phyloP scores from a whole-genome alignment of 2,888 invertebrate species.

The Agrenia bidenticulata region DNA sequence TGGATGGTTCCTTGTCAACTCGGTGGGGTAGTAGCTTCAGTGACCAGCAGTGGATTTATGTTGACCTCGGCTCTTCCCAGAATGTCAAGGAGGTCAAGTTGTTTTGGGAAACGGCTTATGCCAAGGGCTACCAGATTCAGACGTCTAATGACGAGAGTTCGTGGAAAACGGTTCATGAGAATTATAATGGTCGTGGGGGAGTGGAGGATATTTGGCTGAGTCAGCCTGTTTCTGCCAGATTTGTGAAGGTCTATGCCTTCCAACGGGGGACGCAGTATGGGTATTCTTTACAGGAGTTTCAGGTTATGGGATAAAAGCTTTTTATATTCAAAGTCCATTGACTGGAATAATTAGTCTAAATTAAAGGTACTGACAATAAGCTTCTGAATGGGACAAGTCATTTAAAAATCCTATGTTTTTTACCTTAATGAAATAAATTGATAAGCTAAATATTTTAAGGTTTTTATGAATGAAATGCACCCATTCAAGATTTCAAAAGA shows the following conservation, averaged over 20 bases:
- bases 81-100: too few relatives aligned
- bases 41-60: slow-evolving; percentile 38
- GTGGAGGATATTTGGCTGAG: slow-evolving; percentile 10
- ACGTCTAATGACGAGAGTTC: slow-evolving; percentile 23
- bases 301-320: too few relatives aligned
- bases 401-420: too few relatives aligned
- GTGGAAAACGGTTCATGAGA: slow-evolving; percentile 41
- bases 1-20: slow-evolving; percentile 29
- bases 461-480: too few relatives aligned
- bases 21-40: slow-evolving; percentile 29
- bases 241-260: slow-evolving; percentile 39
- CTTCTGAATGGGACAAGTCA: too few relatives aligned
- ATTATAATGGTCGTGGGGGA: slow-evolving; percentile 36
- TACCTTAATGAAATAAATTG: too few relatives aligned
- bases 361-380: too few relatives aligned
- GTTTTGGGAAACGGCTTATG: slow-evolving; percentile 43
- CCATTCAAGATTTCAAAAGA: too few relatives aligned
- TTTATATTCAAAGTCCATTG: too few relatives aligned
- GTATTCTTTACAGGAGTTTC: slow-evolving; percentile 26
- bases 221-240: slow-evolving; percentile 23
- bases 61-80: slow-evolving; percentile 31
- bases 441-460: too few relatives aligned
- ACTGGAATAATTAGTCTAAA: too few relatives aligned
- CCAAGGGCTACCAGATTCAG: slow-evolving; percentile 39
- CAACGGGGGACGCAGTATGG: slow-evolving; percentile 32